These are phyloP conservation scores for Peromyscus leucopus DNA, from an alignment of 2,113 vertebrate genomes.

Conservation along the genomic window DNA sequence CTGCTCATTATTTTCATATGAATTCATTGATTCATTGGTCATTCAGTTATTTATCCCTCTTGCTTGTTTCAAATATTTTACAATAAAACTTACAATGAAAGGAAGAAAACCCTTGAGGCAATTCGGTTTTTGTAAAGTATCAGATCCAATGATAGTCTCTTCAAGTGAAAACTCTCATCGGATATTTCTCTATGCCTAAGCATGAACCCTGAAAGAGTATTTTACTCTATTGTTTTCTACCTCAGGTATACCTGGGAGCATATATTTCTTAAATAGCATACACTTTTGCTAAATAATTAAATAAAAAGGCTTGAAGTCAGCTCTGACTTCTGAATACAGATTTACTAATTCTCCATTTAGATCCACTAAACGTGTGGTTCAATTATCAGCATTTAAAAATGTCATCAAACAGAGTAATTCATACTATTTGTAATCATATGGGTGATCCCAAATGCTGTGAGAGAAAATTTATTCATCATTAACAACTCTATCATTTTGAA, in stretches of 20 bases:
- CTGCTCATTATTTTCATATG: constrained; percentile 55
- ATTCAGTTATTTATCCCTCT: constrained; percentile 31
- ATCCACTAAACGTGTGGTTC: constrained; percentile 52
- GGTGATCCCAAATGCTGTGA: constrained; percentile 52
- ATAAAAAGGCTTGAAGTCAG: constrained; percentile 24
- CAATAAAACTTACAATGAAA: constrained; percentile 33
- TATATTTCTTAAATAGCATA: constrained; percentile 2
- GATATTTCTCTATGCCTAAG: neutral
- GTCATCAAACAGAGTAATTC: constrained; percentile 62
- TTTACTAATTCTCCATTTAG: constrained; percentile 47
- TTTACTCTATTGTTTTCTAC: neutral
- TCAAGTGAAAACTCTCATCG: neutral
- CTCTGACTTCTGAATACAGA: constrained; percentile 48
- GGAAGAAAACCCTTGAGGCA: neutral
- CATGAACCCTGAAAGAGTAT: constrained; percentile 23
- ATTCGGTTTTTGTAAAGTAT: neutral
- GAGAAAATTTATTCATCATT: constrained; percentile 70
- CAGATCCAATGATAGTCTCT: neutral
- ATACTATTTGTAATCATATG: constrained; percentile 65
- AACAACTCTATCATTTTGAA: constrained; percentile 67
- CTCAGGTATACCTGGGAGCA: neutral
- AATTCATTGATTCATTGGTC: constrained; percentile 54
- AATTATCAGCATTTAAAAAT: constrained; percentile 67
- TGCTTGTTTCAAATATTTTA: constrained; percentile 26
- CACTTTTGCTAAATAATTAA: constrained; percentile 34